phyloP scores from a whole-genome alignment of 2,113 vertebrate genomes.

The Smithornis capensis region DNA sequence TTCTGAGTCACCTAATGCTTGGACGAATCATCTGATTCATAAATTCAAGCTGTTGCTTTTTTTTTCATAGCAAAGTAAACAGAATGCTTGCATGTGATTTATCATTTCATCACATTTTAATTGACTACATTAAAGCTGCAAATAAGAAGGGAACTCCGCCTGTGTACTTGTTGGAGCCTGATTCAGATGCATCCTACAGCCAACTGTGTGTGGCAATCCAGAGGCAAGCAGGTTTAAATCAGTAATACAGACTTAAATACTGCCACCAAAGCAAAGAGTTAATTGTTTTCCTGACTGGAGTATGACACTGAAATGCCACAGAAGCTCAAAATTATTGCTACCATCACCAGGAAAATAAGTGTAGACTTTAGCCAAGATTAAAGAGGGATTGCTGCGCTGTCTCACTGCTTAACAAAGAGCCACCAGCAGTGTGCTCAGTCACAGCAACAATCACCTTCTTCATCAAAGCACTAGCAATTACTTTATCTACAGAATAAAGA shows the following conservation, averaged over 20 bases:
- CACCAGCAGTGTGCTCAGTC: neutral
- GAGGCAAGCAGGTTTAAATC: constrained; percentile 71
- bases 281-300: constrained; percentile 71
- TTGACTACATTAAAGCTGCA: constrained; percentile 53
- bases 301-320: constrained; percentile 40
- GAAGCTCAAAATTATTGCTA: constrained; percentile 33
- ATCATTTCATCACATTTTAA: constrained; percentile 45
- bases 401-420: constrained; percentile 2
- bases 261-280: constrained; percentile 73
- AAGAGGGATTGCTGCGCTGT: neutral
- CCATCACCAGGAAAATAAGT: constrained; percentile 36
- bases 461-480: neutral
- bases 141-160: neutral
- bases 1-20: neutral
- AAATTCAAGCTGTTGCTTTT: neutral
- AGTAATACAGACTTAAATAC: constrained; percentile 70
- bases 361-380: constrained; percentile 15
- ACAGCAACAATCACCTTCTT: neutral
- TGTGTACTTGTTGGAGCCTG: neutral
- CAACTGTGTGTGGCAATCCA: constrained; percentile 60
- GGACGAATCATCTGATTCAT: neutral
- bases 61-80: constrained; percentile 18
- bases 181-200: constrained; percentile 49
- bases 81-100: constrained; percentile 25
- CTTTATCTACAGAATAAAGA: neutral